Conservation (phyloP, 2,113 vertebrate genomes). For the Hippopotamus amphibius region DNA sequence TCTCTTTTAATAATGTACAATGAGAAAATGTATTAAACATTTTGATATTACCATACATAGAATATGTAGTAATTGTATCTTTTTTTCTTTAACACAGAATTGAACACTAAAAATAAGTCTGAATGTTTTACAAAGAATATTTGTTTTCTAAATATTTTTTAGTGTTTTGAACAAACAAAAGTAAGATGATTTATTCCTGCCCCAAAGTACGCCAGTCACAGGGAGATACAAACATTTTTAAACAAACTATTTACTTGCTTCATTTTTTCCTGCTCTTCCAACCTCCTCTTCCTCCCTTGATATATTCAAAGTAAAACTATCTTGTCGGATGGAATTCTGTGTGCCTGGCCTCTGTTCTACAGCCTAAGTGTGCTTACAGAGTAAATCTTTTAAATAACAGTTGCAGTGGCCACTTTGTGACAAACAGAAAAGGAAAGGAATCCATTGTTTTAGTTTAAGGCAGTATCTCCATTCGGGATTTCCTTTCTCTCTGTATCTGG, state of each 20-base stretch:
- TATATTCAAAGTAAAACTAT: not conserved
- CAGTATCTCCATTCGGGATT: not conserved
- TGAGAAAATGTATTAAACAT: not conserved
- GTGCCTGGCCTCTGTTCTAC: not conserved
- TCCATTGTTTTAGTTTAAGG: not conserved
- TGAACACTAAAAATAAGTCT: not conserved
- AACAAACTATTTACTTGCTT: not conserved
- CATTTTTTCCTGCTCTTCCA: not conserved
- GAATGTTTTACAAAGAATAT: not conserved
- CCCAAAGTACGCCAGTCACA: not conserved
- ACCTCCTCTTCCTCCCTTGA: not conserved
- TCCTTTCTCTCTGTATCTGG: not conserved
- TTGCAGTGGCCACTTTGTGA: not conserved
- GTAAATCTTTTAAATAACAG: not conserved
- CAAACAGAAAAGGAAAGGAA: not conserved
- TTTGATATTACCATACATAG: not conserved
- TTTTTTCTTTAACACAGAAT: not conserved
- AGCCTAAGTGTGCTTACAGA: not conserved
- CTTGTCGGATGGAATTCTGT: accelerated
- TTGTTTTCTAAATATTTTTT: not conserved
- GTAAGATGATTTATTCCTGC: not conserved
- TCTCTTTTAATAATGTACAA: not conserved
- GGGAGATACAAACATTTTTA: not conserved
- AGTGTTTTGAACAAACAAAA: not conserved
- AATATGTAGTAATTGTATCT: not conserved